Conservation (phyloP, 2,113 vertebrate species). For the Pseudonaja textilis region DNA sequence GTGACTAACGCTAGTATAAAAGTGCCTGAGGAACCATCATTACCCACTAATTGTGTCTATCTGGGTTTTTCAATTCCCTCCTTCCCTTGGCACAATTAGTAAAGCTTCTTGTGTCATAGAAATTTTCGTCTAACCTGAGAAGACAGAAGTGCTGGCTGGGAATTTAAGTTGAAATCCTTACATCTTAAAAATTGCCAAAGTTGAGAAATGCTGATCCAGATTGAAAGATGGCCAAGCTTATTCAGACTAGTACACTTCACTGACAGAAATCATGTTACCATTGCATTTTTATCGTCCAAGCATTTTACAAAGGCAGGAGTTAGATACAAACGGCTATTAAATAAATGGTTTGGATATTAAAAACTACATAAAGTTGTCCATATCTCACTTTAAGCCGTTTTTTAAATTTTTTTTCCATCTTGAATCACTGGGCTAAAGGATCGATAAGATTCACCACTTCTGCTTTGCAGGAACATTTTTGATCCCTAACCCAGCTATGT, state of each 20-base stretch:
- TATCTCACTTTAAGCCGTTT: not conserved
- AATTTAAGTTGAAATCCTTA: not conserved
- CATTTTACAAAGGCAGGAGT: not conserved
- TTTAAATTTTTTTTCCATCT: not conserved
- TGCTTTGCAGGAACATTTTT: not conserved
- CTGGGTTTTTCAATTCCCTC: not conserved
- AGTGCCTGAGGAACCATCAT: not conserved
- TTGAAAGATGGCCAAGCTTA: not conserved
- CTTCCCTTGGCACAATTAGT: not conserved
- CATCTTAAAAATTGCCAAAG: not conserved
- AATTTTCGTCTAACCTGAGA: not conserved
- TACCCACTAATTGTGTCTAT: not conserved
- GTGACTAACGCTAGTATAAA: not conserved
- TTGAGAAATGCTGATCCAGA: slow-evolving; percentile 3
- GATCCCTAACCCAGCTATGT: not conserved
- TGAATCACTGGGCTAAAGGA: not conserved
- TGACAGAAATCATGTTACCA: slow-evolving; percentile 9
- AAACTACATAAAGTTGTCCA: not conserved
- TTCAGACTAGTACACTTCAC: not conserved
- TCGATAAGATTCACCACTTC: not conserved
- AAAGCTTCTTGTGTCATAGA: not conserved
- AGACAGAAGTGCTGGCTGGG: not conserved
- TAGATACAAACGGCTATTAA: not conserved
- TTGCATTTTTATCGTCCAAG: not conserved
- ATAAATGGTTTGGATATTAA: not conserved